phyloP scores from a whole-genome alignment of 2,888 invertebrate genomes.

The Willowsia nigromaculata region DNA sequence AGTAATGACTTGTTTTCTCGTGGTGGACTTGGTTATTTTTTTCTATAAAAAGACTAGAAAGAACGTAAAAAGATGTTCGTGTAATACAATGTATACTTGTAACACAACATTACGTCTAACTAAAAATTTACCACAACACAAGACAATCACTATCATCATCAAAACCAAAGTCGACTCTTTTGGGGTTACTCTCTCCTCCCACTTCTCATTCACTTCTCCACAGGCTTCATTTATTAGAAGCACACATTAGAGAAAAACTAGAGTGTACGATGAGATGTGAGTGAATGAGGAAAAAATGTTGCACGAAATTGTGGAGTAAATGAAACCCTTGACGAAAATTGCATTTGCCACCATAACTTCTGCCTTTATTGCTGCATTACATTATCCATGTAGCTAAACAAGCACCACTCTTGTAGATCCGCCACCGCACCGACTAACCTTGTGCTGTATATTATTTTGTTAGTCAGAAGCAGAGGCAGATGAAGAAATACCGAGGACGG shows the following conservation, averaged over 20 bases:
- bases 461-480: background rate
- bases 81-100: too few relatives aligned
- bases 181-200: slow-evolving; percentile 37
- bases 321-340: slow-evolving; percentile 64
- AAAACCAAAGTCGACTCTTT: slow-evolving; percentile 54
- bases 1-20: slow-evolving; percentile 69
- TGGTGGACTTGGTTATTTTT: background rate
- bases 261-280: background rate
- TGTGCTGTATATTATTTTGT: background rate
- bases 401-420: background rate
- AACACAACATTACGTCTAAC: too few relatives aligned
- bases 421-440: background rate
- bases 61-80: too few relatives aligned
- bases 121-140: slow-evolving; percentile 41
- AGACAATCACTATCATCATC: slow-evolving; percentile 38
- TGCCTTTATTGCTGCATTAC: background rate
- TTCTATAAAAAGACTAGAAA: background rate
- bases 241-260: background rate
- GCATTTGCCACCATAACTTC: slow-evolving; percentile 35
- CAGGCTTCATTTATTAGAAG: background rate
- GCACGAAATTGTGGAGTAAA: slow-evolving; percentile 46
- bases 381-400: background rate
- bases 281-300: slow-evolving; percentile 27
- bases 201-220: background rate
- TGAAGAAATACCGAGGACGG: background rate